Base-by-base conservation (phyloP, 2,797 vertebrate genomes). In the Myotis findleyi region DNA sequence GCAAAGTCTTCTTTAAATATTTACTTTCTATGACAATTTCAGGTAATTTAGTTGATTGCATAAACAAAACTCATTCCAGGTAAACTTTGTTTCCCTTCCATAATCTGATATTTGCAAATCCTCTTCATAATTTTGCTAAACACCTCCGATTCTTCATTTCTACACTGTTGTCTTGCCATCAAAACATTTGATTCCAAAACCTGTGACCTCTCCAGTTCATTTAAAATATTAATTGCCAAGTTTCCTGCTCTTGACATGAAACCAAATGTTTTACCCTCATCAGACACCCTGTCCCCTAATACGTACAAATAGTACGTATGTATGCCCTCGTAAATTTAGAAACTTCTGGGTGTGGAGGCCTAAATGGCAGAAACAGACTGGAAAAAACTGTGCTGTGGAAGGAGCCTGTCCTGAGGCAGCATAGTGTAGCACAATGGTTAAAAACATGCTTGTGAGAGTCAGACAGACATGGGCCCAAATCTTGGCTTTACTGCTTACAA, bases 61-160 rank as follows among this genome's bases (percentile, higher is more conserved):
- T 76, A 86, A 41, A 51, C 12, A 76, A 92, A 89, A 66, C 51
- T 47, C 21, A 90, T 85, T 83, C 30, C 66, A 84, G 33, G n/a
- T 77, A 73, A 77, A 59, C 59, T 95, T 91, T 94, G 20, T 79
- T 95, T 89, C 38, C 25, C 20, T 83, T 96, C 53, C 25, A 81
- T 27, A 36, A 84, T 75, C 30, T 62, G 30, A n/a, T 49, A 10
- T 84, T 86, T 80, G 84, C 13, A 77, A 30, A 77, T 85, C 51
- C 30, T 71, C 30, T 72, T 87, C 71, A 86, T 91, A 49, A 71
- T 95, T 95, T 92, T 75, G 30, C 16, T 33, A 18, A 92, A 49
- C 0, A 38, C 36, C 21, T 93, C 12, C 3, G 38, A 41, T 82
- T 51, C 20, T 69, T 93, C 66, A 49, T 79, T 88, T 30, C 57